Percentiles rank a stretch among this genome's conserved stretches.
Evolutionary conservation across 2,888 invertebrate genomes (phyloP).

Genomic region (Xanthia togata): DNA sequence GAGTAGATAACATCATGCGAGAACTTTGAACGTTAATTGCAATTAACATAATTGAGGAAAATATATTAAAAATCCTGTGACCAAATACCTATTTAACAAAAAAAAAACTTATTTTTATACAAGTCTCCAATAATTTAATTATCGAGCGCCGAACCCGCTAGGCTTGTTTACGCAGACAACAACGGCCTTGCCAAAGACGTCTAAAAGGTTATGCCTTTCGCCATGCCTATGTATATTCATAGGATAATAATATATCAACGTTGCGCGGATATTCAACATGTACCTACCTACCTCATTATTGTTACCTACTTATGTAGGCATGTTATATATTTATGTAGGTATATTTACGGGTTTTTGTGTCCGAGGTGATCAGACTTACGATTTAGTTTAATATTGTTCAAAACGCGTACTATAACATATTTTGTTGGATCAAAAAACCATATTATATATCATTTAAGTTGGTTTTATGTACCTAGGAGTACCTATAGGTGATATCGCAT

Average conservation of each 20-base stretch:
- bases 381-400: constrained; percentile 6
- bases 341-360: constrained; percentile 14
- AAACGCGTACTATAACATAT: neutral
- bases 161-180: constrained; percentile 73
- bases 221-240: constrained; percentile 66
- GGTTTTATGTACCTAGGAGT: neutral
- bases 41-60: constrained; percentile 25
- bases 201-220: constrained; percentile 81
- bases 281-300: constrained; percentile 23
- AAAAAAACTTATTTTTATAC: constrained; percentile 28
- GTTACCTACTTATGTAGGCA: constrained; percentile 12
- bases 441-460: neutral
- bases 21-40: constrained; percentile 39
- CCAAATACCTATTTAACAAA: constrained; percentile 9
- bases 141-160: constrained; percentile 70
- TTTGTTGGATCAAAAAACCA: neutral
- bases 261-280: constrained; percentile 20
- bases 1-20: constrained; percentile 28
- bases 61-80: constrained; percentile 10
- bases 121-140: constrained; percentile 63
- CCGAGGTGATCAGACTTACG: neutral
- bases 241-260: constrained; percentile 48
- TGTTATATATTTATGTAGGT: constrained; percentile 5
- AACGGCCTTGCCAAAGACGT: constrained; percentile 83
- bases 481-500: neutral